Evolutionary conservation across 1,140 invertebrate genomes (phyloP).

Genomic region (Hylyphantes graminicola): DNA sequence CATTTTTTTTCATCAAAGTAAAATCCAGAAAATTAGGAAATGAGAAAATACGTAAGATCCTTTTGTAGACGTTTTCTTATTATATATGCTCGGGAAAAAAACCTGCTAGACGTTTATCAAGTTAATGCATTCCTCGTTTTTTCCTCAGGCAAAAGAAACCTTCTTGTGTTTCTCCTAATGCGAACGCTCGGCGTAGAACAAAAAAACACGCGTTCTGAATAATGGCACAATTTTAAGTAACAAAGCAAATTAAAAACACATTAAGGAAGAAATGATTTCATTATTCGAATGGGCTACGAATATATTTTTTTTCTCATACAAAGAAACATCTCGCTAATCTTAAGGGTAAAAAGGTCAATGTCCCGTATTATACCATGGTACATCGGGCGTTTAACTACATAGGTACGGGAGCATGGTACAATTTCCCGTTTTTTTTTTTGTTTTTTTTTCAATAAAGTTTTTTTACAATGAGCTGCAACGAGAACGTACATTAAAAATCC

Average conservation of each 20-base stretch:
- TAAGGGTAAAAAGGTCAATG: neutral
- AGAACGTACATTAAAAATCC: slow-evolving; percentile 36
- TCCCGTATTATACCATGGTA: neutral
- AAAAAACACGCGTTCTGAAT: slow-evolving; percentile 8
- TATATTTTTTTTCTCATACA: no score
- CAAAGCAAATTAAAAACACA: slow-evolving; percentile 43
- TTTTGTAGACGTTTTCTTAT: neutral
- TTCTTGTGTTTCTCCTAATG: neutral
- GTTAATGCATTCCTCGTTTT: neutral
- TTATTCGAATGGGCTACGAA: slow-evolving; percentile 15
- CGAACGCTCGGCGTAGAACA: neutral
- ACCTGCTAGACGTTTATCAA: neutral
- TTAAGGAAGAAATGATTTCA: slow-evolving; percentile 37
- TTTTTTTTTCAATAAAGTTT: neutral
- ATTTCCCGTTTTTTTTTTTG: neutral
- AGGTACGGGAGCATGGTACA: neutral
- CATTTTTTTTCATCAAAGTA: no score
- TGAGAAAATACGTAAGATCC: neutral
- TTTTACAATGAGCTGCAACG: neutral
- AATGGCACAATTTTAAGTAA: slow-evolving; percentile 30
- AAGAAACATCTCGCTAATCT: no score
- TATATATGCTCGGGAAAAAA: neutral
- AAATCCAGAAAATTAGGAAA: no score
- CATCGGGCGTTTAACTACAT: neutral
- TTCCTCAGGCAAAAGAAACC: neutral